Percentiles rank a stretch among this genome's conserved stretches.
Evolutionary conservation across 2,888 invertebrate species (phyloP).

Genomic region (Bellardia bayeri): DNA sequence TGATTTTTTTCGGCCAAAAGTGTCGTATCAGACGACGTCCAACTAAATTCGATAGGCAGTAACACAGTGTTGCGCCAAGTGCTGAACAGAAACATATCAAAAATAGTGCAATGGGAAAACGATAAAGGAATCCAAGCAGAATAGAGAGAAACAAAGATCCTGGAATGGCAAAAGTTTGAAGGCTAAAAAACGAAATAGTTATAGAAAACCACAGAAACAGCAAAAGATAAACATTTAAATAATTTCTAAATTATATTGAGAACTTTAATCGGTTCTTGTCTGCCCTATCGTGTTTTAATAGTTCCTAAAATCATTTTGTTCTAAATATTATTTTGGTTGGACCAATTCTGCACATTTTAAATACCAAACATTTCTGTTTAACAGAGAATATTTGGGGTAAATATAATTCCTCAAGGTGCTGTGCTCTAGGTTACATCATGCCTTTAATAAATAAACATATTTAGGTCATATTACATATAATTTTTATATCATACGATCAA

Average conservation of each 20-base stretch:
- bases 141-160: slow-evolving; percentile 99
- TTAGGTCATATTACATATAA: too few species aligned
- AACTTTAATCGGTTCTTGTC: too few species aligned
- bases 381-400: too few species aligned
- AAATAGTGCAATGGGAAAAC: slow-evolving; percentile 94
- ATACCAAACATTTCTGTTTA: too few species aligned
- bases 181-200: slow-evolving; percentile 85
- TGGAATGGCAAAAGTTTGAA: slow-evolving; percentile 99
- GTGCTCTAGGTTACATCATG: too few species aligned
- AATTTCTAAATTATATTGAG: not conserved
- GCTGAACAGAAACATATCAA: slow-evolving; percentile 98
- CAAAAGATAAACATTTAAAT: not conserved
- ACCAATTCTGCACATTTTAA: too few species aligned
- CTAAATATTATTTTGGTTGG: too few species aligned
- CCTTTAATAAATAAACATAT: too few species aligned
- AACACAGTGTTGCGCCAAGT: slow-evolving; percentile 97
- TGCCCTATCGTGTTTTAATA: too few species aligned
- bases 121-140: slow-evolving; percentile 97
- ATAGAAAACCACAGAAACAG: slow-evolving; percentile 78
- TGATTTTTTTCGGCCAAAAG: slow-evolving; percentile 95
- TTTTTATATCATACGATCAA: too few species aligned
- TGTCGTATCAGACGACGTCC: slow-evolving; percentile 93
- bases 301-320: too few species aligned
- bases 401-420: too few species aligned
- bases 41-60: slow-evolving; percentile 94